Evolutionary conservation across 2,797 vertebrate genomes (phyloP).

Genomic region (Cynodonichthys magdalenae): DNA sequence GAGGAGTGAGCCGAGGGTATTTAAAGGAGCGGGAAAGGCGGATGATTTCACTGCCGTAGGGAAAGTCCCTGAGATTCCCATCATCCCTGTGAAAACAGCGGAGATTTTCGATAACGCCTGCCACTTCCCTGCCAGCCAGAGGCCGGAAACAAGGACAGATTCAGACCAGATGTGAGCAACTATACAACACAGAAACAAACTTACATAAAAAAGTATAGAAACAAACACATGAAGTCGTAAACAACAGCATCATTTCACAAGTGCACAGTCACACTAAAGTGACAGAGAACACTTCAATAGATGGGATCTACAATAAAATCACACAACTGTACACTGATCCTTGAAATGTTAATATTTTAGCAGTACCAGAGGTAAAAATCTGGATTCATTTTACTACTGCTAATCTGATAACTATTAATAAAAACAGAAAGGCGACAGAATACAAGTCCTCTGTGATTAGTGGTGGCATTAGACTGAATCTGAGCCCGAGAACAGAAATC

Average conservation of each 20-base stretch:
- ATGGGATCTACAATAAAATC: constrained; percentile 59
- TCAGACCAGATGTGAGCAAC: constrained; percentile 82
- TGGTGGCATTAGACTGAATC: constrained; percentile 59
- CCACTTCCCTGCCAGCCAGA: constrained; percentile 81
- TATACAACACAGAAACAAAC: constrained; percentile 24
- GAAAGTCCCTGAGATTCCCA: constrained; percentile 84
- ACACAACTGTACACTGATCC: constrained; percentile 60
- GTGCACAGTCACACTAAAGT: neutral
- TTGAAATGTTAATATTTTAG: constrained; percentile 68
- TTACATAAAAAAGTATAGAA: constrained; percentile 29
- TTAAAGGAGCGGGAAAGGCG: constrained; percentile 81
- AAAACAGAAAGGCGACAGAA: constrained; percentile 61
- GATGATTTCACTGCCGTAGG: constrained; percentile 81
- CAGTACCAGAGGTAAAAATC: constrained; percentile 59
- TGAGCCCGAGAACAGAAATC: constrained; percentile 48
- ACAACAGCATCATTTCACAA: constrained; percentile 15
- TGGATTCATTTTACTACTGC: constrained; percentile 47
- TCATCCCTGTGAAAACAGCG: constrained; percentile 81
- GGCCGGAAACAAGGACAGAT: constrained; percentile 81
- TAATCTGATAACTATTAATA: constrained; percentile 69
- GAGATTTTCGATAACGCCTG: constrained; percentile 82
- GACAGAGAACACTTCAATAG: constrained; percentile 38
- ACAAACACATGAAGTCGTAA: constrained; percentile 29
- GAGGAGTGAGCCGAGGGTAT: constrained; percentile 75
- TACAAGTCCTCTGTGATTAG: constrained; percentile 69